These are phyloP conservation scores for Galaxea fascicularis DNA, from an alignment of 92 coral and sea anemone genomes.

Conservation along the genomic window DNA sequence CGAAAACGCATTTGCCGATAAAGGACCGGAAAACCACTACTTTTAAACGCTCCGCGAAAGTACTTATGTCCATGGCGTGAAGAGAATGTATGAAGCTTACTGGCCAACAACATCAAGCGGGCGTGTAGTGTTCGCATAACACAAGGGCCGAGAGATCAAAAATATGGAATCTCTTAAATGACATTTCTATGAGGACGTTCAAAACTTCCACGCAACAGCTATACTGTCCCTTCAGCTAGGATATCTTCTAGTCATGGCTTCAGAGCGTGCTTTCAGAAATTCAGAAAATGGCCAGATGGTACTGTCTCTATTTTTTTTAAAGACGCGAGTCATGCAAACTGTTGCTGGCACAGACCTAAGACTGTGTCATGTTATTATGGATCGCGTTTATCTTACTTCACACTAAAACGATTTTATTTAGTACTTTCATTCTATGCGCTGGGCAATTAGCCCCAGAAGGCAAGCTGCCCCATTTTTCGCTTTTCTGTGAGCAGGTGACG, in stretches of 20 bases:
- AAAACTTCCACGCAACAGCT: slow-evolving; percentile 32
- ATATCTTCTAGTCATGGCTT: slow-evolving; percentile 27
- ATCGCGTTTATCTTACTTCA: no score
- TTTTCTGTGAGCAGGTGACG: no score
- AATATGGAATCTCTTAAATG: background rate
- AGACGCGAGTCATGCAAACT: no score
- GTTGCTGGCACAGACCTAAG: no score
- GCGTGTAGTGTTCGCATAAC: background rate
- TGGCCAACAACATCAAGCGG: background rate
- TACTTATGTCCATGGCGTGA: background rate
- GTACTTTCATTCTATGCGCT: no score
- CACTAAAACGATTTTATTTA: no score
- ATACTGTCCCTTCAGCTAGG: slow-evolving; percentile 24
- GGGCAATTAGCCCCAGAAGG: no score
- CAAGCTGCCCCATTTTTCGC: no score
- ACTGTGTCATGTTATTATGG: no score
- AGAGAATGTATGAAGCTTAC: slow-evolving; percentile 2
- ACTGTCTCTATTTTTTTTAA: no score
- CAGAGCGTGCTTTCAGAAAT: no score
- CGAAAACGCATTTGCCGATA: slow-evolving; percentile 22
- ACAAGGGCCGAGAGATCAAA: background rate
- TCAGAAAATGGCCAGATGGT: no score
- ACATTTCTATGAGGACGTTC: background rate
- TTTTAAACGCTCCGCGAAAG: background rate
- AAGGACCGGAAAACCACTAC: slow-evolving; percentile 21